phyloP scores from a whole-genome alignment of 2,888 invertebrate genomes.

The Cheiracanthium punctorium region DNA sequence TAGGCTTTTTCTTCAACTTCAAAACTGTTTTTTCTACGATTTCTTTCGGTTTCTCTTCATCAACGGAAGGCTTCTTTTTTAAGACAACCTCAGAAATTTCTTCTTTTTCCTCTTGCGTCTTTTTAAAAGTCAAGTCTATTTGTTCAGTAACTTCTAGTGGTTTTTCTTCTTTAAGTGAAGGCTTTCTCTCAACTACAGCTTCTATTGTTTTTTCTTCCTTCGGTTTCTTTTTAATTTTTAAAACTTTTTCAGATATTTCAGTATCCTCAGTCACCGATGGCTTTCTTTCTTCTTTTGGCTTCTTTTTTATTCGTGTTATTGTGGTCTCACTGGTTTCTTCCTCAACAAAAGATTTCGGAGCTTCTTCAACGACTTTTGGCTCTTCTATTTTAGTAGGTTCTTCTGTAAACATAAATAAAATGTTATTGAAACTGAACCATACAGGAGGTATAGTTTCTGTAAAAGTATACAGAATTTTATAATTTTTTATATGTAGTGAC shows the following conservation, averaged over 20 bases:
- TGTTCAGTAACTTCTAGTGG: conserved; percentile 30
- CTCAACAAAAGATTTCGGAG: too few species aligned
- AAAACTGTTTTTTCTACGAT: conserved; percentile 34
- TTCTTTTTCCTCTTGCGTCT: conserved; percentile 31
- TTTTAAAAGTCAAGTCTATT: conserved; percentile 39
- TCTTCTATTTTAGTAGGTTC: neutral
- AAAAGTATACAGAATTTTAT: too few species aligned
- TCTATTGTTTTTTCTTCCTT: conserved; percentile 42
- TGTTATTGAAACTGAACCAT: too few species aligned
- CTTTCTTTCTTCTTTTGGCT: conserved; percentile 2
- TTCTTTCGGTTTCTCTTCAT: conserved; percentile 41
- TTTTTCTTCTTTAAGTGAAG: neutral
- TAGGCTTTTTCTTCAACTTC: conserved; percentile 53
- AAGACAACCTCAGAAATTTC: neutral
- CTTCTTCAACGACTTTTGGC: too few species aligned
- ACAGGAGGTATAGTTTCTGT: too few species aligned
- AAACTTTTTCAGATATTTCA: conserved; percentile 37
- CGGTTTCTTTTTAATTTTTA: conserved; percentile 57
- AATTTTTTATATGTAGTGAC: too few species aligned
- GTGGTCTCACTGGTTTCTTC: neutral
- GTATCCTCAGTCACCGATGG: conserved; percentile 14
- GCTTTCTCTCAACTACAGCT: conserved; percentile 2
- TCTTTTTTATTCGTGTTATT: conserved; percentile 28
- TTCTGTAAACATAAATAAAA: neutral
- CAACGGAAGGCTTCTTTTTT: conserved; percentile 17